These are phyloP conservation scores for Panzeria rudis DNA, from an alignment of 2,888 invertebrate genomes.

Conservation along the genomic window DNA sequence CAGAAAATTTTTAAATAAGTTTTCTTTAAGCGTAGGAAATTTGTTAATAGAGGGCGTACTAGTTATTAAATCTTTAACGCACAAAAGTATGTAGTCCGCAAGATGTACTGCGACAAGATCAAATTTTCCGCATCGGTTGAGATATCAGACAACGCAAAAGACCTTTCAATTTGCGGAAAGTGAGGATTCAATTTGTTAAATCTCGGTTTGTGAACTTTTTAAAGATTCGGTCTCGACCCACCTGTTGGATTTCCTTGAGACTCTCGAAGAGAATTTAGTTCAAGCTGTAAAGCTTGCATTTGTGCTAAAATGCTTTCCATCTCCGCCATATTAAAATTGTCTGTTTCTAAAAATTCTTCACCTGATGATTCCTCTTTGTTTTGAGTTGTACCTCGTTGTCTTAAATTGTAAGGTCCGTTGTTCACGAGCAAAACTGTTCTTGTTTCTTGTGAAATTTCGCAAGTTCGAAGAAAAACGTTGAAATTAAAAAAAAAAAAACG, in stretches of 20 bases:
- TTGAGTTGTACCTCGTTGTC: not conserved
- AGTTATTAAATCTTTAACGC: slow-evolving; percentile 55
- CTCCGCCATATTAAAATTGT: slow-evolving; percentile 4
- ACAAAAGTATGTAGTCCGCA: slow-evolving; percentile 41
- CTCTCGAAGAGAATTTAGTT: slow-evolving; percentile 17
- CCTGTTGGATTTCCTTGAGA: not conserved
- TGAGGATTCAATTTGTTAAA: slow-evolving; percentile 16
- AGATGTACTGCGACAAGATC: slow-evolving; percentile 13
- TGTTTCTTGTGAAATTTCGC: too few species aligned
- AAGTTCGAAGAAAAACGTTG: too few species aligned
- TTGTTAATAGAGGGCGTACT: slow-evolving; percentile 13
- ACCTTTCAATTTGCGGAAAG: slow-evolving; percentile 20
- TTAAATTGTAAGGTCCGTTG: too few species aligned
- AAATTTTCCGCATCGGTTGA: too few species aligned
- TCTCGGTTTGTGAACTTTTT: slow-evolving; percentile 39
- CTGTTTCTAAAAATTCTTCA: slow-evolving; percentile 11
- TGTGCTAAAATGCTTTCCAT: slow-evolving; percentile 11
- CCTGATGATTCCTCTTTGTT: not conserved
- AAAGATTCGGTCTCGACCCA: slow-evolving; percentile 24
- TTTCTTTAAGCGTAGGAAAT: not conserved
- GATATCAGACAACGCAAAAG: not conserved
- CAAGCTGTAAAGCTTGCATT: slow-evolving; percentile 3
- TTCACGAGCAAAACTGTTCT: too few species aligned
- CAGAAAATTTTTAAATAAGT: slow-evolving; percentile 28
- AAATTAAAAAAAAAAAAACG: too few species aligned